Percentiles rank a stretch among this genome's conserved stretches.
phyloP scores from a whole-genome alignment of 1,140 invertebrate species.

The Brachionus plicatilis region DNA sequence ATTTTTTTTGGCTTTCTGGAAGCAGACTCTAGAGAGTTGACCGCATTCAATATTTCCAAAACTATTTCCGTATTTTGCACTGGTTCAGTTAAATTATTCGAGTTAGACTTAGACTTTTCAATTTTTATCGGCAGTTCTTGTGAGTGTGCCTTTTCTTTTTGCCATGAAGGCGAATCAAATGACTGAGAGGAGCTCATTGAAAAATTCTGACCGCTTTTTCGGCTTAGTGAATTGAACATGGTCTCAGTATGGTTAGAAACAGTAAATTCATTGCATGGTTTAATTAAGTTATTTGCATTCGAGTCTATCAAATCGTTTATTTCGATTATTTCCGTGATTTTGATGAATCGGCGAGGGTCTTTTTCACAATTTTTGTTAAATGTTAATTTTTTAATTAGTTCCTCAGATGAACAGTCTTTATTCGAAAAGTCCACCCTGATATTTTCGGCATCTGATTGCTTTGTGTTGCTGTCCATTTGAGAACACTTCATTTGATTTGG shows the following conservation, averaged over 20 bases:
- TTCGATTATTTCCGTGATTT: slow-evolving; percentile 37
- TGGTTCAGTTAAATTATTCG: background rate
- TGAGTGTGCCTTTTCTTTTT: background rate
- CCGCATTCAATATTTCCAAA: slow-evolving; percentile 17
- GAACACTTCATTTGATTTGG: background rate
- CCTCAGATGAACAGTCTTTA: background rate
- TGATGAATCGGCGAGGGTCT: background rate
- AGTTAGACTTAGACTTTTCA: background rate
- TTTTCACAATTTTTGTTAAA: background rate
- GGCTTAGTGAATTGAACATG: background rate
- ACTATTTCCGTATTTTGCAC: slow-evolving; percentile 3
- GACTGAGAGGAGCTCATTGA: background rate
- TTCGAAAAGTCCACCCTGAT: background rate
- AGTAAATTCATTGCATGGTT: background rate
- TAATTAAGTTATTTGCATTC: background rate
- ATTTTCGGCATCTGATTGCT: background rate
- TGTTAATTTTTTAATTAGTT: background rate
- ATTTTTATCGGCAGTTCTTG: slow-evolving; percentile 11
- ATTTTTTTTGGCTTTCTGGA: slow-evolving; percentile 7
- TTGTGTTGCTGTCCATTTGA: background rate
- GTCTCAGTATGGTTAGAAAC: background rate
- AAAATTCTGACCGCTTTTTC: background rate
- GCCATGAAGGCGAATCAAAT: background rate
- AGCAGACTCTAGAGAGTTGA: background rate
- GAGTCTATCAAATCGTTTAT: background rate